Evolutionary conservation across 2,888 invertebrate genomes (phyloP), one percentile per base, ranked within the genome.

Genomic region (Xanthorhoe spadicearia): DNA sequence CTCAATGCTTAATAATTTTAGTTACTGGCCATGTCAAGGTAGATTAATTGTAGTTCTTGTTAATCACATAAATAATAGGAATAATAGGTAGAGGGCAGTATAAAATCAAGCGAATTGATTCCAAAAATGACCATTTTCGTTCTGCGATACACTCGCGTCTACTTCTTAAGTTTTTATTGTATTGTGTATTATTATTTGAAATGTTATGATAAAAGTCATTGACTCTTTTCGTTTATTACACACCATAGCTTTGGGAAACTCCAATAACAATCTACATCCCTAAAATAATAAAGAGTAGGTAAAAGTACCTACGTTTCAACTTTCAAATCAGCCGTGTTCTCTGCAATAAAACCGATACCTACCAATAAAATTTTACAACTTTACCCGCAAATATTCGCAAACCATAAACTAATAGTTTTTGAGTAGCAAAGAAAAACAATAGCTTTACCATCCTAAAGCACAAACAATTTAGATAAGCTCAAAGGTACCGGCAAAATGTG

Each of bases 401-500:
- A 68, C 28, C 68, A 75, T 75, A 74, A 72, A 70, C 13, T 67
- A 28, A 63, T 64, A 64, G 28, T 66, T 68, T 64, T 71, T 68
- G 64, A 74, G 71, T 71, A 75, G 70, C 74, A 72, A 76, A 75
- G 71, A 68, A 61, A 74, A 64, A 82, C 78, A 80, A 81, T 71
- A 65, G 69, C 4, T 52, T 68, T 63, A 71, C 72, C 13, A 50
- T 61, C 23, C 50, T 62, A 71, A 66, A 69, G 68, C 53, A 58
- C 59, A 56, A 58, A 78, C 73, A 78, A 77, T 74, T 72, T 56
- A 76, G 77, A 75, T 76, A 74, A 70, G 68, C 66, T 75, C 77
- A 84, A 85, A 83, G 78, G 68, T 54, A 74, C 84, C 84, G 84
- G 70, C 79, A 64, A 71, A 72, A 70, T 72, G 66, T 72, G 70